phyloP scores from a whole-genome alignment of 1,140 invertebrate genomes.

The Drosophila lacteicornis region DNA sequence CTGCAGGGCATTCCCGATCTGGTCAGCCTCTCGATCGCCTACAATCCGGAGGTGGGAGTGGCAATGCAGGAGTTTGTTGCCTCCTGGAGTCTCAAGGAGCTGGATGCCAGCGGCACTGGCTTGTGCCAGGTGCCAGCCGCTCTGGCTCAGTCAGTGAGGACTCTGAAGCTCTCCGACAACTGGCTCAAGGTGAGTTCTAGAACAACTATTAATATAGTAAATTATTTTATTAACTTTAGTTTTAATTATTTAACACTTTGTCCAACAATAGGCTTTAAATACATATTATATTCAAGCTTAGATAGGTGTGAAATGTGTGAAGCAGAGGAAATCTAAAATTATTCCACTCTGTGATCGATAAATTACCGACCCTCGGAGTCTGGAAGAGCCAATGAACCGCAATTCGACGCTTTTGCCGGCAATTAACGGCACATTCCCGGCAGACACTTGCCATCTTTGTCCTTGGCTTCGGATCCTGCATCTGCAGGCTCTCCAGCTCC shows the following conservation, averaged over 20 bases:
- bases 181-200: slow-evolving; percentile 77
- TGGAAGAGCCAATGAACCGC: slow-evolving; percentile 69
- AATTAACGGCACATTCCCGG: slow-evolving; percentile 75
- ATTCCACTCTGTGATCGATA: slow-evolving; percentile 41
- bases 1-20: slow-evolving; percentile 91
- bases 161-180: slow-evolving; percentile 92
- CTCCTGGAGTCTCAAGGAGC: slow-evolving; percentile 85
- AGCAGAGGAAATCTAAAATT: slow-evolving; percentile 4
- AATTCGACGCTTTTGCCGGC: slow-evolving; percentile 76
- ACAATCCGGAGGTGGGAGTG: slow-evolving; percentile 88
- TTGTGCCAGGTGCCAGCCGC: slow-evolving; percentile 92
- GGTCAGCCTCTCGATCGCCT: slow-evolving; percentile 90
- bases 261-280: too few relatives aligned
- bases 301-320: background rate
- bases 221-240: background rate
- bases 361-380: slow-evolving; percentile 51
- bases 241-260: background rate
- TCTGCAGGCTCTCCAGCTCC: slow-evolving; percentile 8
- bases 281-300: background rate
- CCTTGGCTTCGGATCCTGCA: slow-evolving; percentile 31
- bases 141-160: slow-evolving; percentile 93
- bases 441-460: slow-evolving; percentile 56
- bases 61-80: slow-evolving; percentile 84
- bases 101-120: slow-evolving; percentile 90
- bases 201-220: background rate